Conservation (phyloP, 2,113 vertebrate species). For the Corynorhinus townsendii region DNA sequence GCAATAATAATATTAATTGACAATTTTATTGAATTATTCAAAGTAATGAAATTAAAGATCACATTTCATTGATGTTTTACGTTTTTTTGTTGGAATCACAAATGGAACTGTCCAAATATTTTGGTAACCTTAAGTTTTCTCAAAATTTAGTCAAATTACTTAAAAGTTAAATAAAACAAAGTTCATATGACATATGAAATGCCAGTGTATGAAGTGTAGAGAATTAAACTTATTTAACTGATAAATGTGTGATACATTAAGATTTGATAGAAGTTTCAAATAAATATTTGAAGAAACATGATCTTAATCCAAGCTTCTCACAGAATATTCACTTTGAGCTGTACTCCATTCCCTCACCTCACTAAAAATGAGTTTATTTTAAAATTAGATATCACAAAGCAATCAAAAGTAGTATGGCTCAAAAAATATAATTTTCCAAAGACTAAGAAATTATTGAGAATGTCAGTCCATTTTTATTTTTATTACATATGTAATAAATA, state of each 20-base stretch:
- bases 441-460: background rate
- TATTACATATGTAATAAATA: background rate
- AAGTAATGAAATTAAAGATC: background rate
- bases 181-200: background rate
- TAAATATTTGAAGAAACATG: background rate
- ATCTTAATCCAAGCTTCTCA: background rate
- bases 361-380: background rate
- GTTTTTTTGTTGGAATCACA: background rate
- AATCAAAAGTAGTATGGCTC: background rate
- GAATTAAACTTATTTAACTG: background rate
- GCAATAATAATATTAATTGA: background rate
- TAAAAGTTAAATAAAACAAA: background rate
- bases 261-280: background rate
- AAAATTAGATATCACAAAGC: background rate
- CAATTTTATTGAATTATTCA: background rate
- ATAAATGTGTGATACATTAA: background rate
- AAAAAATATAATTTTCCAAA: background rate
- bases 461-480: background rate
- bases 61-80: background rate
- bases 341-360: background rate
- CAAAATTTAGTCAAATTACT: background rate
- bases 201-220: background rate
- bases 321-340: background rate
- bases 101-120: background rate
- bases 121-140: background rate